Evolutionary conservation across 92 coral and sea anemone species (phyloP).

Genomic region (Isaurus tuberculatus): DNA sequence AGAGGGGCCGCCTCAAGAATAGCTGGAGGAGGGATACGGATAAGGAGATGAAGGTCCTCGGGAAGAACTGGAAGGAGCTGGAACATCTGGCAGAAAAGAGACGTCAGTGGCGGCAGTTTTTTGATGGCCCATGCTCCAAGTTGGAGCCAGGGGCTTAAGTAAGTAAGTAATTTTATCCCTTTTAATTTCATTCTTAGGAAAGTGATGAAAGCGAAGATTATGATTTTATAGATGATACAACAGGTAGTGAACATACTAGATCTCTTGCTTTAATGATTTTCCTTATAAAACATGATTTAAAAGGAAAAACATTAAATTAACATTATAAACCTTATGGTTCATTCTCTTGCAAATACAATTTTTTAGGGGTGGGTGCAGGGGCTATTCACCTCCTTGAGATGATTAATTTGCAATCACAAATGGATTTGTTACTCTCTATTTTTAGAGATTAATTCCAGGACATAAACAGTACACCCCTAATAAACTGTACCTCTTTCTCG

Average conservation of each 20-base stretch:
- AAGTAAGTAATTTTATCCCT: too few relatives aligned
- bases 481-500: background rate
- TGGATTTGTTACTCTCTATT: slow-evolving; percentile 1
- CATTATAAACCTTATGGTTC: too few relatives aligned
- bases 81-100: too few relatives aligned
- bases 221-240: background rate
- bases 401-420: background rate
- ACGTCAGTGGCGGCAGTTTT: too few relatives aligned
- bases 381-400: background rate
- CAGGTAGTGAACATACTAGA: slow-evolving; percentile 14
- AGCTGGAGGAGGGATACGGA: too few relatives aligned
- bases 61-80: too few relatives aligned
- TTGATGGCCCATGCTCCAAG: too few relatives aligned
- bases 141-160: too few relatives aligned
- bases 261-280: background rate
- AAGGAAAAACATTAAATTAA: too few relatives aligned
- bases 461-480: background rate
- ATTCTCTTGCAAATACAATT: too few relatives aligned
- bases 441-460: background rate
- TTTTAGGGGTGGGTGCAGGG: slow-evolving; percentile 7
- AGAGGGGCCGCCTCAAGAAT: too few relatives aligned
- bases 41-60: too few relatives aligned
- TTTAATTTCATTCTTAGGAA: slow-evolving; percentile 4
- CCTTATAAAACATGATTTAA: slow-evolving; percentile 6
- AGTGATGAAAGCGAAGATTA: slow-evolving; percentile 2